Base-by-base conservation (phyloP, 2,113 vertebrate genomes). In the Podarcis muralis region DNA sequence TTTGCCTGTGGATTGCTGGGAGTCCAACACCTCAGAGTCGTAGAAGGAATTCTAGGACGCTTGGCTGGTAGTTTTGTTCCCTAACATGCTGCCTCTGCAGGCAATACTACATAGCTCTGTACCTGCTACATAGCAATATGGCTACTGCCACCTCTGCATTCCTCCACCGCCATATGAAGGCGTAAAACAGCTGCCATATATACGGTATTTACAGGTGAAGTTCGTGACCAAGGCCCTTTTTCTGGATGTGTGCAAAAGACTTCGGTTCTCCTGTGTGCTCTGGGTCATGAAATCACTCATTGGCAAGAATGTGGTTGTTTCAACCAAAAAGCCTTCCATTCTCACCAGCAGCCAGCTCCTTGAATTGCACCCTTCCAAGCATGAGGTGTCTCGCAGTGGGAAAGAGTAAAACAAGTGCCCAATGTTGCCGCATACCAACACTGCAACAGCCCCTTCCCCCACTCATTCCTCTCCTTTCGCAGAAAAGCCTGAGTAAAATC, bases 381-480 rank as follows among this genome's bases (percentile, higher is more conserved):
- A 59, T 77, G 25, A 57, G 88, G 25, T 53, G 22, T 69, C 4
- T 69, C 69, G 84, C 25, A 82, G 57, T 81, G 88, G 76, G 81
- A 87, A 37, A 71, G 35, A 66, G 43, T 20, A 69, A 79, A 90
- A 84, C 48, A 85, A 43, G 27, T 78, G 43, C 27, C 48, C 69
- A 88, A 57, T 65, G 18, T 88, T 74, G 75, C 43, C 82, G 20
- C 69, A 43, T 69, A 5, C 57, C 35, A 66, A n/a, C 53, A 43
- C 53, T 6, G 35, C 27, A 66, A n/a, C 30, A 32, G 22, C 37
- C 25, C 35, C 5, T 57, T 25, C 83, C 43, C 16, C 66, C 59
- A 25, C 75, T 86, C 75, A 74, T 87, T 88, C 66, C 59, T 37
- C 75, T 86, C 62, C 85, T 87, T 88, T 80, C 57, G n/a, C 86